Evolutionary conservation across 2,113 vertebrate species (phyloP).

Genomic region (Notothenia rossii): DNA sequence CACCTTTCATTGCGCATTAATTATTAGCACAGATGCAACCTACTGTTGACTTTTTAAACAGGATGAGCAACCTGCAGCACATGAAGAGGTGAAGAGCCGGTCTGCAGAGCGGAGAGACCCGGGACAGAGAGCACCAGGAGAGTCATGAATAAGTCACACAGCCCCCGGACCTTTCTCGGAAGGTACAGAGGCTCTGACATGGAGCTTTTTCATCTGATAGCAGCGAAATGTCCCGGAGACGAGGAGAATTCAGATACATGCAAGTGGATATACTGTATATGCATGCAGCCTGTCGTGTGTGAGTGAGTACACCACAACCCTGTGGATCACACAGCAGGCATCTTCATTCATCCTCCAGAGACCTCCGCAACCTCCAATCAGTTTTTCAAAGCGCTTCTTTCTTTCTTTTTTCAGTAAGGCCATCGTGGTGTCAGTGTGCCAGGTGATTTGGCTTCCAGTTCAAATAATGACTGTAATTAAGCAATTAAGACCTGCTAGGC

Average conservation of each 20-base stretch:
- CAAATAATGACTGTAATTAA: conserved; percentile 82
- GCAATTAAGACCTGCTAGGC: conserved; percentile 77
- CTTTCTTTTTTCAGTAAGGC: conserved; percentile 40
- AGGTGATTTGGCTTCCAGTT: conserved; percentile 72
- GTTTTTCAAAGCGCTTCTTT: conserved; percentile 35
- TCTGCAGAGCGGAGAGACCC: conserved; percentile 46
- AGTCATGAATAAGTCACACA: conserved; percentile 85
- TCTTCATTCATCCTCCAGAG: conserved; percentile 68
- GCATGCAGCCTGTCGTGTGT: conserved; percentile 50
- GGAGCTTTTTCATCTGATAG: conserved; percentile 79
- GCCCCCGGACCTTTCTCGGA: conserved; percentile 82
- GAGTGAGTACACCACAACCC: conserved; percentile 48
- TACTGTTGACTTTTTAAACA: conserved; percentile 85
- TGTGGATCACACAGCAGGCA: conserved; percentile 57
- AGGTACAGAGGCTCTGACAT: conserved; percentile 78
- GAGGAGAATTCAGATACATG: conserved; percentile 70
- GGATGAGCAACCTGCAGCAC: conserved; percentile 68
- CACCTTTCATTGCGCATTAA: conserved; percentile 80
- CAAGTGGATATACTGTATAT: conserved; percentile 50
- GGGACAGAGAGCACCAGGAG: conserved; percentile 64
- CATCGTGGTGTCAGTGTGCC: conserved; percentile 54
- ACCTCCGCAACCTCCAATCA: conserved; percentile 38
- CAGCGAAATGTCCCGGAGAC: conserved; percentile 76
- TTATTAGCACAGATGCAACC: conserved; percentile 82
- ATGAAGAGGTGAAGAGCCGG: conserved; percentile 64